Evolutionary conservation across 1,140 invertebrate species (phyloP), one percentile per base, ranked within the genome.

Genomic region (Drosophila neocordata): DNA sequence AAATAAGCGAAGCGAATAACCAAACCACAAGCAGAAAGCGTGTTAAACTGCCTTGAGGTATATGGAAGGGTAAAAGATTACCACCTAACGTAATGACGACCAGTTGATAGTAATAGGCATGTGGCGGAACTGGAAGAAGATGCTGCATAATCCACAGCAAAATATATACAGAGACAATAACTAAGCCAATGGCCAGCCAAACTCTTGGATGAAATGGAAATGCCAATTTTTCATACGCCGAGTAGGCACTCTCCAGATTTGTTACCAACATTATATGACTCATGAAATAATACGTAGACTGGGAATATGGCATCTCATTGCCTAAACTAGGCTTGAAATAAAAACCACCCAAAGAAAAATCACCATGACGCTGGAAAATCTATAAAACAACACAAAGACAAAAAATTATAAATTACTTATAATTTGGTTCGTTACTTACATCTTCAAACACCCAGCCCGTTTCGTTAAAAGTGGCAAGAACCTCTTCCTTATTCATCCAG

Each of bases 261-360:
- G 89, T 89, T 5, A 85, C 78, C 53, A 90, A 13, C 69, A 90
- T 82, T 1, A 90, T 90, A 63, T 85, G 77, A 34, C 89, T 90
- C 78, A 90, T 79, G 53, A 85, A 90, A 64, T 90, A 90, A 53
- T 89, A 75, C 1, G 59, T 70, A 7, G 89, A 90, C 38, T 90
- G 89, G 0, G 80, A 82, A 18, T 79, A 90, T 0, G 69, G 63
- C 8, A 83, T 75, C 24, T 59, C 73, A 8, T 8, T 34, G 3
- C 64, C 65, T 1, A 53, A 62, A 18, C 65, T 76, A 1, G 89
- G 78, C 58, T 88, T 90, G 15, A 85, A 80, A 48, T 89, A 89
- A 35, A 90, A 90, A 1, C 75, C 89, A 0, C 89, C 89, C 65
- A 90, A 53, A 0, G 90, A 83, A 27, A 87, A 90, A 31, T 90